Base-by-base conservation (phyloP, 1,140 invertebrate species). In the Zaprionus capensis region DNA sequence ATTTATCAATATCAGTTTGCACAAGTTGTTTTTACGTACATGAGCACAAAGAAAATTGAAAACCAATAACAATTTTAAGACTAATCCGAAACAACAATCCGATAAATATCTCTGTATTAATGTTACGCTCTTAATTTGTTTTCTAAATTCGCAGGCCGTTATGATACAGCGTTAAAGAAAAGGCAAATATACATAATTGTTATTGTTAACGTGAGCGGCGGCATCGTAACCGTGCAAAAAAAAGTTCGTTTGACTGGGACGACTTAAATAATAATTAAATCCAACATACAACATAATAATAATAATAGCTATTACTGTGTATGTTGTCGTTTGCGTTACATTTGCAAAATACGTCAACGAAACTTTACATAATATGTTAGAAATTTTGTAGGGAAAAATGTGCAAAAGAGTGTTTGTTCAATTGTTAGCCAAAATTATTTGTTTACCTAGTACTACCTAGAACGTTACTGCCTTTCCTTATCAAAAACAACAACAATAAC, bases 381-480 rank as follows among this genome's bases (percentile, higher is more conserved):
- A 71, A 72, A 62, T 72, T 72, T 67, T 67, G 56, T 72, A 73
- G 72, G 86, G 58, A 90, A 90, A 76, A 88, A 82, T 90, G 79
- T 90, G 79, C 72, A 82, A 88, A 80, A 80, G 86, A 90, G 85
- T 88, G 81, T 84, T 82, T 85, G 81, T 90, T 71, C 84, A 88
- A 88, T 79, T 81, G 84, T 88, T 84, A 84, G 81, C 78, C 84
- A 88, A 88, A 88, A 90, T 79, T 90, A 84, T 79, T 90, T 90
- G 86, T 88, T 85, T 81, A 90, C 78, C 28, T 84, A 88, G 75
- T 88, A 81, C 81, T 80, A 79, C 71, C 71, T 80, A 86, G 80
- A 79, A 69, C 80, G 55, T 77, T 68, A 72, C 71, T 85, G 78
- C 67, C 71, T 80, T 81, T 80, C 58, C 49, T 68, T 31, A 82